Base-by-base conservation (phyloP, 1,140 invertebrate genomes). In the Dendrolimus kikuchii region DNA sequence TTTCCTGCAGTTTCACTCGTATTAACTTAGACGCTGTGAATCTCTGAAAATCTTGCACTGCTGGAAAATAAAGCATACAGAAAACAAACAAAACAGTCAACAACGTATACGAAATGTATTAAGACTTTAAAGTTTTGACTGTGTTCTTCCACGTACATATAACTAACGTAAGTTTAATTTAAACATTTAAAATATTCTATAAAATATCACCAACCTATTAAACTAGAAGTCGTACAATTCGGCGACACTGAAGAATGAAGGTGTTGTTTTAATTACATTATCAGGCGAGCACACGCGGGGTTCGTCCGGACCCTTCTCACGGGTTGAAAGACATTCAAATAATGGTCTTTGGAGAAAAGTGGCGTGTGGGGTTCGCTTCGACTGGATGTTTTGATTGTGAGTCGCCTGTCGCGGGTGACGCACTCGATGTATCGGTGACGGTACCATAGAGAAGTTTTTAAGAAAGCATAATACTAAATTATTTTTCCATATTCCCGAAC, bases 241-340 rank as follows among this genome's bases (percentile, higher is more conserved):
- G 72, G 74, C 71, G 72, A 73, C 69, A 69, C 62, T 58, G 64
- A 52, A 40, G 62, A 75, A 82, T 81, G 78, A 83, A 86, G 81
- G 82, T 86, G 82, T 85, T 85, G 77, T 84, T 84, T 86, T 86
- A 86, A 86, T 86, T 86, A 86, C 81, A 86, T 86, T 86, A 86
- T 86, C 82, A 76, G 68, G 59, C 55, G 49, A 61, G 72, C 77
- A 81, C 82, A 86, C 80, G 76, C 82, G 55, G 54, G 71, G 64
- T 57, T 46, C 59, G 53, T 45, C 50, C 59, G 59, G 77, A 86
- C 82, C 82, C 82, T 86, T 77, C 79, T 83, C 82, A 86, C 78
- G 73, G 77, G 64, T 67, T 78, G 79, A 81, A 81, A 84, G 81
- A 86, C 80, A 86, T 86, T 80, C 79, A 82, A 82, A 82, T 86